These are phyloP conservation scores for Siniperca scherzeri DNA, from an alignment of 2,797 vertebrate genomes.

Conservation along the genomic window DNA sequence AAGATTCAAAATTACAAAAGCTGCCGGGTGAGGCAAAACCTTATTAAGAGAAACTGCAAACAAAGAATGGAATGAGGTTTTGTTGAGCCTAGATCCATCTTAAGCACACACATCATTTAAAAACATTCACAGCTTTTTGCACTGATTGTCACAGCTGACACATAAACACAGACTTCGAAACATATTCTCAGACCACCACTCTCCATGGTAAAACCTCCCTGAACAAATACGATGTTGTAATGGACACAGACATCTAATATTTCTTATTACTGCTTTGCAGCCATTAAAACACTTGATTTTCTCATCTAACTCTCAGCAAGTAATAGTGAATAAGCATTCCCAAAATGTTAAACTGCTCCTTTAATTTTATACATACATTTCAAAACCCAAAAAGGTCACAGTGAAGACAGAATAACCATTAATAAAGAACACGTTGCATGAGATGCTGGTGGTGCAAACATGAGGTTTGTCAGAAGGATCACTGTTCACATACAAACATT, in stretches of 20 bases:
- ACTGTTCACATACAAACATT: constrained; percentile 34
- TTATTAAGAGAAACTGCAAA: constrained; percentile 19
- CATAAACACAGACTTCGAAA: background rate
- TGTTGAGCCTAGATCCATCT: background rate
- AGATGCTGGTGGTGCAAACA: constrained; percentile 27
- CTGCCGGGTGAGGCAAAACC: constrained; percentile 29
- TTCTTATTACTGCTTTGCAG: background rate
- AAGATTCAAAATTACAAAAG: constrained; percentile 23
- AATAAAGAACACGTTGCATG: constrained; percentile 6
- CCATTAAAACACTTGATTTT: constrained; percentile 25
- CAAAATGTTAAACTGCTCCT: constrained; percentile 9
- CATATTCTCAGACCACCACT: background rate
- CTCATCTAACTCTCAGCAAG: background rate
- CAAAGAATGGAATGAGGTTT: constrained; percentile 38
- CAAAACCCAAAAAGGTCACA: background rate
- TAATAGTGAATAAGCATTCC: background rate
- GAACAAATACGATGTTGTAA: background rate
- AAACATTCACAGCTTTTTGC: constrained; percentile 2
- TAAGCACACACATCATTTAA: background rate
- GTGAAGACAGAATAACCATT: background rate
- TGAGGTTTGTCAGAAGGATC: constrained; percentile 20
- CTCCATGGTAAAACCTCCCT: constrained; percentile 1
- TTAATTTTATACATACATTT: background rate
- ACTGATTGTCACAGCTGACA: constrained; percentile 41
- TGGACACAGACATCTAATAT: background rate